phyloP scores from a whole-genome alignment of 2,888 invertebrate genomes.

The Scaptomyza cyrtandrae region DNA sequence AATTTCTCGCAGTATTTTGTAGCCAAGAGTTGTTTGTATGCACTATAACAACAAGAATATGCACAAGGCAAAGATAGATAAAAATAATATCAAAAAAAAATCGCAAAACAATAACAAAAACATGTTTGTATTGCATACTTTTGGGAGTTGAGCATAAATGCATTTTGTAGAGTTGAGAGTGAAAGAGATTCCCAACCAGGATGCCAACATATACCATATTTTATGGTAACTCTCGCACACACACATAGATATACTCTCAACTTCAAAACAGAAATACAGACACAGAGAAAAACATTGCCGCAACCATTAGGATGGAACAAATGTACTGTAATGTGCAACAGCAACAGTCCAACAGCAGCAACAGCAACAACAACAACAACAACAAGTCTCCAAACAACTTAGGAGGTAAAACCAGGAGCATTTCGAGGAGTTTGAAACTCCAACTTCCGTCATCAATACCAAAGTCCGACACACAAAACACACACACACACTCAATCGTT shows the following conservation, averaged over 20 bases:
- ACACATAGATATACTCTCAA: conserved; percentile 5
- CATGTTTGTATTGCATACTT: neutral
- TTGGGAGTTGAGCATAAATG: conserved; percentile 3
- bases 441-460: conserved; percentile 75
- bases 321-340: conserved; percentile 64
- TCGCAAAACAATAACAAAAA: neutral
- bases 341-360: conserved; percentile 73
- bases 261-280: conserved; percentile 3
- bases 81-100: neutral
- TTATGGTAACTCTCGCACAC: conserved; percentile 12
- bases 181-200: neutral
- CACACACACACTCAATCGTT: conserved; percentile 23
- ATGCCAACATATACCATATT: neutral
- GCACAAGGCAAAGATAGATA: neutral
- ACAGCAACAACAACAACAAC: conserved; percentile 54
- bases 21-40: neutral
- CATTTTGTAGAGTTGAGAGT: neutral
- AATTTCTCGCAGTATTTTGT: neutral
- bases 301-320: conserved; percentile 68
- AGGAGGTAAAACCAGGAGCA: conserved; percentile 10
- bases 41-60: neutral
- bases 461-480: conserved; percentile 20
- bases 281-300: conserved; percentile 25
- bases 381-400: conserved; percentile 72
- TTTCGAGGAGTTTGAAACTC: conserved; percentile 28